Evolutionary conservation across 1,140 invertebrate species (phyloP).

Genomic region (Drosophila busckii): DNA sequence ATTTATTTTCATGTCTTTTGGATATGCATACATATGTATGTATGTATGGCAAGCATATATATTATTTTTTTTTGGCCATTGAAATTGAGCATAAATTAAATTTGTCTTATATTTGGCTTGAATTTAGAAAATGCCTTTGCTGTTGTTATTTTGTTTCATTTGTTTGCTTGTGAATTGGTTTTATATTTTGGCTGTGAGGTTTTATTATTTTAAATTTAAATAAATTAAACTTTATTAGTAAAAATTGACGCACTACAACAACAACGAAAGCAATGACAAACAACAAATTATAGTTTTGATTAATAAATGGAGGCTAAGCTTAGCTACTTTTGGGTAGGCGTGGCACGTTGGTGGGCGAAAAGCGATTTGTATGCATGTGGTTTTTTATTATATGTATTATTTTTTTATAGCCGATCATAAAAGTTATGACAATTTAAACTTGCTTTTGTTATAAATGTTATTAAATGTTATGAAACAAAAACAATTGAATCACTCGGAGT

Average conservation of each 20-base stretch:
- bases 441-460: conserved; percentile 27
- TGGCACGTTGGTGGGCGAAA: conserved; percentile 19
- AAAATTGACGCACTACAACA: conserved; percentile 65
- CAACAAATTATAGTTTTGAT: conserved; percentile 71
- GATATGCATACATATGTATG: conserved; percentile 32
- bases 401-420: conserved; percentile 47
- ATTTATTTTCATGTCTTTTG: conserved; percentile 34
- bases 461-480: conserved; percentile 12
- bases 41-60: conserved; percentile 36
- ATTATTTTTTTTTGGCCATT: conserved; percentile 45
- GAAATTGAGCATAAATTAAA: conserved; percentile 69
- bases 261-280: conserved; percentile 20
- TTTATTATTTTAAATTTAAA: conserved; percentile 65
- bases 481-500: conserved; percentile 64
- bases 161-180: conserved; percentile 41
- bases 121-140: conserved; percentile 43
- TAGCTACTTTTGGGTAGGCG: conserved; percentile 38
- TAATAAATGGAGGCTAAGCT: conserved; percentile 54
- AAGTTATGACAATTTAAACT: conserved; percentile 31
- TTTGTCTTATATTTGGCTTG: conserved; percentile 53
- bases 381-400: conserved; percentile 53
- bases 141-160: conserved; percentile 32
- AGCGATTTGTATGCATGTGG: conserved; percentile 29
- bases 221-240: conserved; percentile 76
- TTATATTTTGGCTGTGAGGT: conserved; percentile 40